Base-by-base conservation (phyloP, 2,888 invertebrate species). In the Polylopha cassiicola region DNA sequence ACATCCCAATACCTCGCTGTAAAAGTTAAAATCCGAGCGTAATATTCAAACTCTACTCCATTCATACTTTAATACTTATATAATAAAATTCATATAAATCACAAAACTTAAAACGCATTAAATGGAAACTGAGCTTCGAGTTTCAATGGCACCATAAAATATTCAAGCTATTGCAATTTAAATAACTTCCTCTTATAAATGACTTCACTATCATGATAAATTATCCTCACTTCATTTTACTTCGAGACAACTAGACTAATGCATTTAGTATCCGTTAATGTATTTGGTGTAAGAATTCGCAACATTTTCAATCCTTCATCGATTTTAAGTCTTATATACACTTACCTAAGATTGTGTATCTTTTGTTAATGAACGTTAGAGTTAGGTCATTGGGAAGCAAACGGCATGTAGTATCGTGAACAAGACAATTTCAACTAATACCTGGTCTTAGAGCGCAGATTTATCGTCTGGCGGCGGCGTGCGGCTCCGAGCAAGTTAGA, bases 381-480 rank as follows among this genome's bases (percentile, higher is more conserved):
- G 31, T 37, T 16, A 26, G 27, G 30, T 23, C n/a, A 7, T 6
- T 10, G 17, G n/a, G 8, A 5, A 22, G 27, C 43, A 47, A 39
- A 33, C 26, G 18, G 39, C 22, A 15, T 22, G 45, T 43, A 49
- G 51, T 48, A 45, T 52, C 53, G 54, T 46, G 58, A 56, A 61
- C 60, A 56, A 62, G 61, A 64, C 65, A 61, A 63, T 65, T 62
- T 55, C 54, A 58, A 64, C 60, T 66, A 65, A 67, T 62, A 52
- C 62, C 61, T 54, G 56, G 63, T 51, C 58, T 65, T 60, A 60
- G 59, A 51, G 58, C 53, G 55, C 55, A 65, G 65, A 67, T 67
- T 67, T 67, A 68, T 65, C 44, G 55, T 51, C 49, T 51, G 50
- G 50, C 50, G 50, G 50, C 43, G 45, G 52, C n/a, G n/a, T 8